Evolutionary conservation across 2,888 invertebrate genomes (phyloP), one percentile per base, ranked within the genome.

Genomic region (Tipula lateralis): DNA sequence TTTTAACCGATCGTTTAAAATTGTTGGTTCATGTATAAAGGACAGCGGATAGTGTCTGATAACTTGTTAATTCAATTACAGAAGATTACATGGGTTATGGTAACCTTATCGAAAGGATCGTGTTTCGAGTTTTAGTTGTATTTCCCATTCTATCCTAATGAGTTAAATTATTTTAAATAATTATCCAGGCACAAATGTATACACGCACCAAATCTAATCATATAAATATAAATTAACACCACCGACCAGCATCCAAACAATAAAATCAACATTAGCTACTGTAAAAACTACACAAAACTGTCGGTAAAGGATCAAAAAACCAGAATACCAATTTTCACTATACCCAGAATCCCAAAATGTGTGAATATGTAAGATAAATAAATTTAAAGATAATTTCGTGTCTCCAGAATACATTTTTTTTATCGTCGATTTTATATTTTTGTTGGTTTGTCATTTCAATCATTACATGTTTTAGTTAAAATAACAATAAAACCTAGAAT

Each of bases 401-500:
- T 66, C 66, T 66, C 66, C 66, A 66, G 66, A 66, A 66, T 44
- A 66, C 24, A 24, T 66, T 66, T 50, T 44, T 36, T 66, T 66
- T 66, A 44, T n/a, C 44, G 44, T 44, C 16, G 44, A 44, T 50
- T 50, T 16, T 50, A 16, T 66, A 7, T 44, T 66, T 66, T 66
- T 66, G 66, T 66, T 66, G 24, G 66, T 66, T 66, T 66, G 66
- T 66, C 66, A 66, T 66, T 66, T 66, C 66, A 66, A 66, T 66
- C 66, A 66, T 66, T 66, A 66, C 24, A 44, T 66, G 66, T 66
- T 66, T 66, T 66, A 66, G 66, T 66, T 66, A 66, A 24, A 66
- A 66, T 66, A 66, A 66, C 66, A 66, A 66, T 66, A 66, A 66
- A 66, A 66, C 19, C 66, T 66, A 7, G n/a, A n/a, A n/a, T n/a